A percentile compares a stretch with the other conserved stretches of the same genome.
Evolutionary conservation across 2,113 vertebrate genomes (phyloP).

Genomic region (Oxygymnocypris stewartii): DNA sequence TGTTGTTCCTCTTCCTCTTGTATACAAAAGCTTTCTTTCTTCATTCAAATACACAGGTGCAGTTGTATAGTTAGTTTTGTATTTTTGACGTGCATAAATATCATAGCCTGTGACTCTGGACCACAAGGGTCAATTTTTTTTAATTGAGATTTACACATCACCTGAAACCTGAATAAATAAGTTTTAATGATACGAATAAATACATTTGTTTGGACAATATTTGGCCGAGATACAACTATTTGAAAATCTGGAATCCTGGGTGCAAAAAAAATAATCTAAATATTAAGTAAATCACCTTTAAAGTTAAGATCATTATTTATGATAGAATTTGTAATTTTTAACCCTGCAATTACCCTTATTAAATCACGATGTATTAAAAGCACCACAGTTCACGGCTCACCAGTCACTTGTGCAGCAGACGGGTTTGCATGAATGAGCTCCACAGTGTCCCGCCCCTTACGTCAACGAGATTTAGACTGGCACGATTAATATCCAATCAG

Average conservation of each 20-base stretch:
- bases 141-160: too few species aligned
- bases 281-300: too few species aligned
- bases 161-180: too few species aligned
- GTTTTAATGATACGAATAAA: too few species aligned
- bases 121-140: too few species aligned
- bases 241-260: too few species aligned
- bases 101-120: too few species aligned
- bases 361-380: not conserved
- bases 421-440: not conserved
- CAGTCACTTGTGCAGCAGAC: not conserved
- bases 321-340: not conserved
- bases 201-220: too few species aligned
- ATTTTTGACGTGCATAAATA: not conserved
- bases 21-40: not conserved
- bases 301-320: not conserved
- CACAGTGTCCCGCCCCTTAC: not conserved
- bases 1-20: not conserved
- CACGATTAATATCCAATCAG: constrained; percentile 13
- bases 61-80: not conserved
- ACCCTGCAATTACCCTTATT: not conserved
- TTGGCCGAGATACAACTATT: too few species aligned
- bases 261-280: too few species aligned
- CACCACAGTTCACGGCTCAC: not conserved
- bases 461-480: not conserved
- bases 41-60: too few species aligned